phyloP scores from a whole-genome alignment of 2,113 vertebrate species.

The Megaceryle torquata region DNA sequence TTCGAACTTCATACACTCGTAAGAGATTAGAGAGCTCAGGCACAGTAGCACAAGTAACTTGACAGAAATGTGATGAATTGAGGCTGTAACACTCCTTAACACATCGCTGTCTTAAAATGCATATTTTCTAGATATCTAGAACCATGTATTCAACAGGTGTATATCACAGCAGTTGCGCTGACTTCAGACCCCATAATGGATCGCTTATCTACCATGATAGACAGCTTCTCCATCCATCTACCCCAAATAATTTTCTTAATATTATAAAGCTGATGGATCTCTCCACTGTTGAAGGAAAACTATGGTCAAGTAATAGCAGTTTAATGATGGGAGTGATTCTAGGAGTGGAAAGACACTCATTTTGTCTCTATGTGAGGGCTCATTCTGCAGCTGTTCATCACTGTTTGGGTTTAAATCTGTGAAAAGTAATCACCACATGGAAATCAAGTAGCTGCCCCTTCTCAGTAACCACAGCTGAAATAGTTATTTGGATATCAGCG shows the following conservation, averaged over 20 bases:
- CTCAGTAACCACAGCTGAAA: neutral
- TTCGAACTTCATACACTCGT: rapidly evolving
- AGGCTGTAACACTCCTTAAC: neutral
- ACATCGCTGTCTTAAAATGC: neutral
- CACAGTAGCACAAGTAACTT: neutral
- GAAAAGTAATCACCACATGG: neutral
- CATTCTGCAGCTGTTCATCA: neutral
- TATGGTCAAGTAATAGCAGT: neutral
- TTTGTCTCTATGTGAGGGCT: neutral
- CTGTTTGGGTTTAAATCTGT: neutral
- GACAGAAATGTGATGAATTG: neutral
- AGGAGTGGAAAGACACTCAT: neutral
- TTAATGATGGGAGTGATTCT: neutral
- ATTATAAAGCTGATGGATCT: neutral
- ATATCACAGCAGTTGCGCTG: neutral
- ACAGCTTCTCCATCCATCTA: neutral
- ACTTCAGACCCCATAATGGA: neutral
- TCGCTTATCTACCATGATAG: rapidly evolving
- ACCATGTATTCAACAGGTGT: rapidly evolving
- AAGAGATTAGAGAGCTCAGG: neutral
- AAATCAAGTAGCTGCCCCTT: neutral
- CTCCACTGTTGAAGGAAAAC: neutral
- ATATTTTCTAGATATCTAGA: neutral
- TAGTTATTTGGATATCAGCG: neutral
- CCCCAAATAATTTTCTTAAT: neutral